Conservation (phyloP, 2,113 vertebrate genomes). For the Terrapene triunguis region DNA sequence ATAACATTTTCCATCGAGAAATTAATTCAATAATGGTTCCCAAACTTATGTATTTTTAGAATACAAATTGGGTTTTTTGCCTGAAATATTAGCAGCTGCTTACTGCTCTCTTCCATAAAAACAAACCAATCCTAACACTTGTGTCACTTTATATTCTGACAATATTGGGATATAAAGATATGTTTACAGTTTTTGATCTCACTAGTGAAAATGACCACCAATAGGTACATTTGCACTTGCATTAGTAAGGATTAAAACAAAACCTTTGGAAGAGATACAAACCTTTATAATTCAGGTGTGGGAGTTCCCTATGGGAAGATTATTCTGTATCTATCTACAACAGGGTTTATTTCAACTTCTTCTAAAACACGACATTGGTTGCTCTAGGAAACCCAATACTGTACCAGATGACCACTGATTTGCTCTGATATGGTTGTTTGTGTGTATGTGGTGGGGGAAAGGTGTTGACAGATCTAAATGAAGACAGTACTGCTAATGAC, state of each 20-base stretch:
- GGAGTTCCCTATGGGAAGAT: not conserved
- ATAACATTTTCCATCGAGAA: not conserved
- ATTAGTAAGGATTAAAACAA: not conserved
- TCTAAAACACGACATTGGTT: not conserved
- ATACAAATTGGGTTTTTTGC: not conserved
- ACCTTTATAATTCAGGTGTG: not conserved
- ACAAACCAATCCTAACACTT: not conserved
- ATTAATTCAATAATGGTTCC: not conserved
- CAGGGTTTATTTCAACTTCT: rapidly evolving
- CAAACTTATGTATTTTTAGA: not conserved
- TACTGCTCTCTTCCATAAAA: not conserved
- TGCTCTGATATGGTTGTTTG: not conserved
- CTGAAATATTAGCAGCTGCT: not conserved
- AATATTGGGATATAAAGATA: not conserved
- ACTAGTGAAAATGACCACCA: not conserved
- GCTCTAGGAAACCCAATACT: not conserved
- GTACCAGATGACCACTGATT: not conserved
- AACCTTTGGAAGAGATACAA: not conserved
- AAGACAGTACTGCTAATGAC: not conserved
- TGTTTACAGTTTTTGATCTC: not conserved
- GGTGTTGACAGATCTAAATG: not conserved
- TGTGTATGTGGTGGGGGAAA: not conserved
- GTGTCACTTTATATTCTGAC: not conserved
- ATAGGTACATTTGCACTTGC: not conserved
- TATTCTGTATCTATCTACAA: not conserved